Base-by-base conservation (phyloP, 2,113 vertebrate species). In the Mesembrinibis cayennensis region DNA sequence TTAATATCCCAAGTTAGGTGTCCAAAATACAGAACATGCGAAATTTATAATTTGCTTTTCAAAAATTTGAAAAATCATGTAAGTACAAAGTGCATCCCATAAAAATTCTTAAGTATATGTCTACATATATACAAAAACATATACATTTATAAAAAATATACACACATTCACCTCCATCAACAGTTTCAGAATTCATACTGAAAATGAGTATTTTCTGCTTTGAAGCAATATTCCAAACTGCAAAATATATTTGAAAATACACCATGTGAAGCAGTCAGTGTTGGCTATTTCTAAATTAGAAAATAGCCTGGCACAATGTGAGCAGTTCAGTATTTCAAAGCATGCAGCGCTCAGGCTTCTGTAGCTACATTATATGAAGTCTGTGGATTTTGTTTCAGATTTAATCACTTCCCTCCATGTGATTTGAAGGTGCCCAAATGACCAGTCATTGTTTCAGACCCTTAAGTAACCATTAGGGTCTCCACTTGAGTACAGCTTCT, bases 381-480 rank as follows among this genome's bases (percentile, higher is more conserved):
- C 18, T 45, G 10, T 8, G 32, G n/a, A 22, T 77, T 62, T 84
- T 73, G 5, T 19, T 69, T 42, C 44, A 77, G 67, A 13, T 78
- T 40, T 78, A 78, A 30, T 85, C 10, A 21, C 13, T 69, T 69
- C 23, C 13, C 6, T 52, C n/a, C 3, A 0, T 7, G 15, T 19
- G 26, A 30, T 59, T 3, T 45, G 29, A 47, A 42, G 22, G 8
- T 67, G 30, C 23, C 13, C 44, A 49, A 62, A 5, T 17, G 13
- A 73, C 30, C 0, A 1, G 8, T 2, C 0, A 0, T 5, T 23
- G 9, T 9, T 45, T 93, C 32, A 66, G 50, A 78, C 22, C 25
- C 7, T 42, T 56, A 9, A 49, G 27, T 49, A 62, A 21, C 29
- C 7, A 26, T 22, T 17, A 55, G 7, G 25, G 49, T 38, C 38